Base-by-base conservation (phyloP, 2,797 vertebrate species). In the Eulemur mongoz region DNA sequence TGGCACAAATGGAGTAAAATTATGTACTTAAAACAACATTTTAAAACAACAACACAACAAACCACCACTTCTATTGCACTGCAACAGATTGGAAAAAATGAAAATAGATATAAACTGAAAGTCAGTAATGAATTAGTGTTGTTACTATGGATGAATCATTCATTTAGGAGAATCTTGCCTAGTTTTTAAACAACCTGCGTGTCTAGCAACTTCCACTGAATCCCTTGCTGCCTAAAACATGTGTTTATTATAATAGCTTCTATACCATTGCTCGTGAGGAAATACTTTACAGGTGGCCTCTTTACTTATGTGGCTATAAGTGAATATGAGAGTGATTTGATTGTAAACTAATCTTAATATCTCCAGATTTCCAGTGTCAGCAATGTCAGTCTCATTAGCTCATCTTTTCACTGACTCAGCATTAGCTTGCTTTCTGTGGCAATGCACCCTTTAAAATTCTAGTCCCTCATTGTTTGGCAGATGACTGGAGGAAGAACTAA, bases 1-100 rank as follows among this genome's bases (percentile, higher is more conserved):
- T 98, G 98, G 97, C 97, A 98, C 97, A 98, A 98, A 98, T 98
- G 92, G 95, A 98, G 96, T 97, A 98, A 98, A 98, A 98, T 98
- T 98, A 98, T 97, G 98, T 97, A 97, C 95, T 98, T 98, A 97
- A 98, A 98, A 98, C 97, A 97, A 96, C 97, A 98, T 98, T 98
- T 76, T 96, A 98, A 98, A 97, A 97, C 94, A 96, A 81, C 83
- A 96, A 67, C 90, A 96, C 87, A 97, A 97, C 89, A 98, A 89
- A 92, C 96, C 95, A 90, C 79, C 93, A 97, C 97, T 91, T 97
- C 95, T 95, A 97, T 97, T 98, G 98, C 98, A 76, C 95, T 92
- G 88, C 93, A 98, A 98, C 98, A 98, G 98, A 98, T 92, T 98
- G 97, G 94, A 97, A 98, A 98, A 98, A 97, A 97, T 95, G 97